Percentiles rank a stretch among this genome's conserved stretches.
phyloP scores from a whole-genome alignment of 2,888 invertebrate genomes.

The Capitulum mitella region DNA sequence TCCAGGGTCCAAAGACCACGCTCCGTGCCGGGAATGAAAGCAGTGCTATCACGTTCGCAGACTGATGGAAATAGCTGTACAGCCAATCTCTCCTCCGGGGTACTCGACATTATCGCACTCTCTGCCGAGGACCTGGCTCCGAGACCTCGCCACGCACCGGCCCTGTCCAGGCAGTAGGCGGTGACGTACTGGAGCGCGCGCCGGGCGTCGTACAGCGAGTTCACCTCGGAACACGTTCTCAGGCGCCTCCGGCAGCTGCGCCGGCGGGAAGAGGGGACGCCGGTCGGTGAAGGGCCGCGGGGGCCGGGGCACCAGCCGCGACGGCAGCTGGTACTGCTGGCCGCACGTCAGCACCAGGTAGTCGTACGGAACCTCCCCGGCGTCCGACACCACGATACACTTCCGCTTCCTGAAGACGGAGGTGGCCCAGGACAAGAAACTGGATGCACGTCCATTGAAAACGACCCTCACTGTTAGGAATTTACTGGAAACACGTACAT shows the following conservation, averaged over 20 bases:
- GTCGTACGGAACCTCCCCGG: conserved; percentile 33
- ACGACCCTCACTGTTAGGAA: too few relatives aligned
- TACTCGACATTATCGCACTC: conserved; percentile 53
- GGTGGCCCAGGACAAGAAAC: too few relatives aligned
- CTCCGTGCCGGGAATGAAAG: too few relatives aligned
- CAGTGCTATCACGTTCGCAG: too few relatives aligned
- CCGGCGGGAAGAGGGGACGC: background rate
- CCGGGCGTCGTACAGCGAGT: conserved; percentile 51
- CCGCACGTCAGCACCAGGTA: conserved; percentile 36
- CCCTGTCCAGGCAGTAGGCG: background rate
- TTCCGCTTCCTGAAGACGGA: background rate
- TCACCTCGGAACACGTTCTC: conserved; percentile 57
- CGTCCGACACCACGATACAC: conserved; percentile 1
- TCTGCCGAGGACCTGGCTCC: background rate
- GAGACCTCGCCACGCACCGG: background rate
- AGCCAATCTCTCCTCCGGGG: too few relatives aligned
- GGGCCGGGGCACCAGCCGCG: conserved; percentile 32
- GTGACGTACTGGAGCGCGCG: conserved; percentile 39
- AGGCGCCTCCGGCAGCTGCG: conserved; percentile 42
- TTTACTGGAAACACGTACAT: too few relatives aligned
- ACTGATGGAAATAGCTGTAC: too few relatives aligned
- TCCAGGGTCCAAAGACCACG: too few relatives aligned
- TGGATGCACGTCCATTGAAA: too few relatives aligned
- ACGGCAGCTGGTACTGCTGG: conserved; percentile 36
- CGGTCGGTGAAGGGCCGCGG: background rate